Conservation (phyloP, 2,888 invertebrate species). For the Drosophila austrosaltans region DNA sequence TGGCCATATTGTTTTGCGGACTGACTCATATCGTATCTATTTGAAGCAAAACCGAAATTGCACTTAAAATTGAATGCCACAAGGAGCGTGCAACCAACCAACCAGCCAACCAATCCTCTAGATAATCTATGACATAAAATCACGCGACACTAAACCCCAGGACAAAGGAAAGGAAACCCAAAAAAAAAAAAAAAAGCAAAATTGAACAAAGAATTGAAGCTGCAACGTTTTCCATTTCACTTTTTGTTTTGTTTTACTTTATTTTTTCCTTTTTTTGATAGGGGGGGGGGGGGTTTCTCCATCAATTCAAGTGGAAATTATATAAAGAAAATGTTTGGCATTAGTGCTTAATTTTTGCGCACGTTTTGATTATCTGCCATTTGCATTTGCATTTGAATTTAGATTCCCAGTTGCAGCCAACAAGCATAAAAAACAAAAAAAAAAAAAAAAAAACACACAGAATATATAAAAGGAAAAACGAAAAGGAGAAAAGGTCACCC, state of each 20-base stretch:
- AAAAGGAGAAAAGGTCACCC: background rate
- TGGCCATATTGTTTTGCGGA: constrained; percentile 1
- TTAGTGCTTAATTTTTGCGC: constrained; percentile 59
- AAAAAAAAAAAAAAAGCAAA: constrained; percentile 60
- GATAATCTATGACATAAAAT: constrained; percentile 74
- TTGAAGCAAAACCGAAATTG: constrained; percentile 61
- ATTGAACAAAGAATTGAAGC: constrained; percentile 21
- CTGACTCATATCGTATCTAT: constrained; percentile 59
- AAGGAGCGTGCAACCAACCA: constrained; percentile 44
- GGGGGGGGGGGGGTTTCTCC: background rate
- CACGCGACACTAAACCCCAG: constrained; percentile 74
- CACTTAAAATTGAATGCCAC: constrained; percentile 71
- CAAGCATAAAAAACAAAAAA: background rate
- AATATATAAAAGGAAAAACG: background rate
- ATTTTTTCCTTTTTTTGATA: constrained; percentile 14
- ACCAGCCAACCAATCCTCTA: constrained; percentile 15
- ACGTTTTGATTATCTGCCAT: constrained; percentile 73
- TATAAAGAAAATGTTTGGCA: constrained; percentile 51
- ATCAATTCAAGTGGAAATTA: constrained; percentile 63
- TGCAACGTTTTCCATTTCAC: constrained; percentile 39
- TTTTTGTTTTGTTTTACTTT: background rate
- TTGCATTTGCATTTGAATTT: constrained; percentile 60
- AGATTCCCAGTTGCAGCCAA: constrained; percentile 21
- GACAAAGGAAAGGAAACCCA: constrained; percentile 59
- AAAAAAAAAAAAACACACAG: background rate